Conservation (phyloP, 2,113 vertebrate species). For the Sander vitreus region DNA sequence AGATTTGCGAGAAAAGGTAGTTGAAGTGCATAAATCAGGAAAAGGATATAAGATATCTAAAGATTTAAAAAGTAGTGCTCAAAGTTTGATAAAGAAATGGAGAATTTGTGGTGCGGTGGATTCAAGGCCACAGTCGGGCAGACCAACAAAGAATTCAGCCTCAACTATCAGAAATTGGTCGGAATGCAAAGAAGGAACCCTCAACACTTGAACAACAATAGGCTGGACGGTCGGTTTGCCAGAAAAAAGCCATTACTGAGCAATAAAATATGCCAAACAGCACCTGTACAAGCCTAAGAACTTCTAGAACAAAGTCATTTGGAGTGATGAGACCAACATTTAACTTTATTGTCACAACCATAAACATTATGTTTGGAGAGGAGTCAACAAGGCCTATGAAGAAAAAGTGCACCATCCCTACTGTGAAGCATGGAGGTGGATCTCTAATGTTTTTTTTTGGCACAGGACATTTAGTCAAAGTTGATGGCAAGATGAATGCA, state of each 20-base stretch:
- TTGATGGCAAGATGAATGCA: no score
- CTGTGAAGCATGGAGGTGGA: no score
- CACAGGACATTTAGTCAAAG: no score
- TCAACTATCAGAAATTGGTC: background rate
- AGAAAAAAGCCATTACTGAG: background rate
- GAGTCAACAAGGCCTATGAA: no score
- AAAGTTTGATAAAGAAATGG: background rate
- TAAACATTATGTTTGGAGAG: no score
- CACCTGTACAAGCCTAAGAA: no score
- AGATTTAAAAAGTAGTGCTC: background rate
- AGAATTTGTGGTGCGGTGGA: background rate
- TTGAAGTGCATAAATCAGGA: background rate
- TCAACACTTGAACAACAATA: background rate
- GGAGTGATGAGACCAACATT: no score
- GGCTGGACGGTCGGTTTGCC: background rate
- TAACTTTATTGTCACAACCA: no score
- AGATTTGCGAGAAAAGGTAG: background rate
- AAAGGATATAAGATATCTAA: background rate
- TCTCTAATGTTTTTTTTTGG: no score
- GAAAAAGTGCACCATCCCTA: no score
- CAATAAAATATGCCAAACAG: background rate
- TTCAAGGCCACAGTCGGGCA: background rate
- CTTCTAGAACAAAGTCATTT: background rate
- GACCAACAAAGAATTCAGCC: background rate
- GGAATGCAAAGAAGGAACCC: background rate